A percentile compares a stretch with the other conserved stretches of the same genome.
These are phyloP conservation scores for Myiothlypis coronata DNA, from an alignment of 2,797 vertebrate genomes.

Conservation along the genomic window DNA sequence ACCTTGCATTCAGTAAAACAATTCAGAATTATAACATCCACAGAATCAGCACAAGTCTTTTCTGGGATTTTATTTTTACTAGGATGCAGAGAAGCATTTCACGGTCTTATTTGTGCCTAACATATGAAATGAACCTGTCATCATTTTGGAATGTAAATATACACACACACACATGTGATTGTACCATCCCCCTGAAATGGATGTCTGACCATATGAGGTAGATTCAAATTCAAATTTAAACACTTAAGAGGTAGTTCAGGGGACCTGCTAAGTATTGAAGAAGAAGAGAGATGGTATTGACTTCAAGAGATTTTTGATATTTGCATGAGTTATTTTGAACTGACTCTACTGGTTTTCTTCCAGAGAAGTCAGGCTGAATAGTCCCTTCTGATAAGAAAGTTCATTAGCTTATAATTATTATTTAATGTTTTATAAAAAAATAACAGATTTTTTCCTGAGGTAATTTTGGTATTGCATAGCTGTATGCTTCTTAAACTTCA, in stretches of 20 bases:
- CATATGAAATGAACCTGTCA: not conserved
- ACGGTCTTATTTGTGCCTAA: not conserved
- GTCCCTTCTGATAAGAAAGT: not conserved
- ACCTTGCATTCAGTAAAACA: not conserved
- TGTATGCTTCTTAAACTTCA: not conserved
- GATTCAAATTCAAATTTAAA: not conserved
- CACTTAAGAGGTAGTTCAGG: not conserved
- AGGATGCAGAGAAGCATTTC: not conserved
- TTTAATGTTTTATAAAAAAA: not conserved
- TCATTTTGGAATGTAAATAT: not conserved
- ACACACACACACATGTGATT: accelerated
- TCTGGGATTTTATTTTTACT: not conserved
- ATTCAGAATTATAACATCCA: not conserved
- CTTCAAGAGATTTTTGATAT: not conserved
- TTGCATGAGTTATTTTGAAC: not conserved
- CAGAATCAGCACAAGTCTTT: not conserved
- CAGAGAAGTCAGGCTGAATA: not conserved
- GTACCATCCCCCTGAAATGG: not conserved
- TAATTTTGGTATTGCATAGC: not conserved
- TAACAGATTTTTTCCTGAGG: not conserved
- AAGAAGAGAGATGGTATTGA: not conserved
- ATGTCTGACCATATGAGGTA: not conserved
- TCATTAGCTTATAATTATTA: not conserved
- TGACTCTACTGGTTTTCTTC: not conserved
- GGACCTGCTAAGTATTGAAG: not conserved